Evolutionary conservation across 2,113 vertebrate species (phyloP).

Genomic region (Phoxinus phoxinus): DNA sequence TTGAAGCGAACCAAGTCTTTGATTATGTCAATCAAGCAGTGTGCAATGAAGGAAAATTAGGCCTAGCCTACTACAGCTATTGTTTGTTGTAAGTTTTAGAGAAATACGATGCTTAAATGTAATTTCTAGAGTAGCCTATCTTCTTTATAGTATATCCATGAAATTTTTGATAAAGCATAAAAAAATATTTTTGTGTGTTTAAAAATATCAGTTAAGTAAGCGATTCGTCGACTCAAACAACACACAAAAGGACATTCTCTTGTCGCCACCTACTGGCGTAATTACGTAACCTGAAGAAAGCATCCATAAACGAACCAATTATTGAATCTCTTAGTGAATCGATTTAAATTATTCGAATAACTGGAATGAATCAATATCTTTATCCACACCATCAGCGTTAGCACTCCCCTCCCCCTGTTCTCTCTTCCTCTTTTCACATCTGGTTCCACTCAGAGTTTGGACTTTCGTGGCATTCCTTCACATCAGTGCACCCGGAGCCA

Average conservation of each 20-base stretch:
- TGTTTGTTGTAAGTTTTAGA: neutral
- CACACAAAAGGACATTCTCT: neutral
- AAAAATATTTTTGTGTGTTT: neutral
- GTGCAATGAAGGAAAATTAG: neutral
- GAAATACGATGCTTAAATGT: neutral
- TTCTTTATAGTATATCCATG: neutral
- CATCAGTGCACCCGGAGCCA: constrained; percentile 48
- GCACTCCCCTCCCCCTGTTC: constrained; percentile 55
- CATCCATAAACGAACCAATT: neutral
- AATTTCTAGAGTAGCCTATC: neutral
- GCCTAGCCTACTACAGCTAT: no score
- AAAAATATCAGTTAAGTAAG: neutral
- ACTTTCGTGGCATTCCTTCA: constrained; percentile 76
- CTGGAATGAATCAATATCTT: neutral
- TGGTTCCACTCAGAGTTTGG: constrained; percentile 85
- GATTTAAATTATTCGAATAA: constrained; percentile 7
- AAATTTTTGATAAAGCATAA: neutral
- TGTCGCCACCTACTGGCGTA: neutral
- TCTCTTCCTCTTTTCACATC: constrained; percentile 77
- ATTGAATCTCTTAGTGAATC: neutral
- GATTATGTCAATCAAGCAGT: neutral
- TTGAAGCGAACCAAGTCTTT: neutral
- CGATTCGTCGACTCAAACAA: neutral
- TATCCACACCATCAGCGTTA: constrained; percentile 43
- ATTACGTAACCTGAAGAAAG: neutral